Evolutionary conservation across 1,140 invertebrate species (phyloP), one percentile per base, ranked within the genome.

Genomic region (Drosophila oshimai): DNA sequence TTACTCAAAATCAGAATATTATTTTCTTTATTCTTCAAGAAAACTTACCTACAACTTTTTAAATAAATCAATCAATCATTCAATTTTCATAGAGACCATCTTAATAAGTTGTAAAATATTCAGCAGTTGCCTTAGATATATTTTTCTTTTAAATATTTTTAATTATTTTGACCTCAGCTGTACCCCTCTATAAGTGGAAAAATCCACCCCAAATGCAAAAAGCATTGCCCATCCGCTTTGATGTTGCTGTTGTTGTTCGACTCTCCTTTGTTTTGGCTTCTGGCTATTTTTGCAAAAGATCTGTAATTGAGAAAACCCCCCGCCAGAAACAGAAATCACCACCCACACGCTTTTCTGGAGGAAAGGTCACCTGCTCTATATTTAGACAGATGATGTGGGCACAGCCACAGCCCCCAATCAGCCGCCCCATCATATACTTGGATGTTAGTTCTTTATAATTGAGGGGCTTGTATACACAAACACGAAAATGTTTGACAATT

Each of bases 311-410:
- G 45, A 51, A 62, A 83, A 73, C 41, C 64, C 33, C 58, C 26
- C 33, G 28, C 29, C 47, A 31, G 37, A 61, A 49, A 22, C 36
- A 61, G 26, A 51, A 34, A 29, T n/a, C 28, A 13, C 53, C 36
- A 47, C 71, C 24, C 60, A 74, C 58, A 17, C 73, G 36, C 20
- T 26, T 39, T 42, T 51, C 55, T 51, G 68, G 68, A 61, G 68
- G 67, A 72, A 84, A 84, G 79, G 80, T 84, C 71, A 84, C 55
- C 69, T 73, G 64, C 47, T 79, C 58, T 84, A 75, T 80, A 54
- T 79, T 72, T 84, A 84, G 69, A 46, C 44, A 26, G 36, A 64
- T 74, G 69, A 84, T 74, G 53, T 83, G 73, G 55, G 54, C 20
- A 50, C n/a, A n/a, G n/a, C n/a, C n/a, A n/a, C n/a, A n/a, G n/a